Conservation (phyloP, 2,797 vertebrate genomes). For the Gouania willdenowi region DNA sequence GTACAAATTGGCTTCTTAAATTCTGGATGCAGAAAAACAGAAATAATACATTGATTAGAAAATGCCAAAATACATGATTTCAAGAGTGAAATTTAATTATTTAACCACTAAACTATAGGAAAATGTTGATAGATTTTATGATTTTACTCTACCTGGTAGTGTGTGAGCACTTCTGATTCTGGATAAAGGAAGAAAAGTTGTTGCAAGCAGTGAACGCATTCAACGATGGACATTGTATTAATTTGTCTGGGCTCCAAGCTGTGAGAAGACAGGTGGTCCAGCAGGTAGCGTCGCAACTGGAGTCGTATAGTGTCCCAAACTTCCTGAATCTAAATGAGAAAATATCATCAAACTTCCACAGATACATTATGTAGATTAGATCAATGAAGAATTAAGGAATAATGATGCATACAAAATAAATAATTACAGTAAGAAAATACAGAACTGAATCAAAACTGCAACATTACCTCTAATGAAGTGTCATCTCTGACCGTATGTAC, state of each 20-base stretch:
- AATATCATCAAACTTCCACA: neutral
- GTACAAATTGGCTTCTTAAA: conserved; percentile 76
- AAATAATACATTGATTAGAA: too few relatives aligned
- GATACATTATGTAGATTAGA: neutral
- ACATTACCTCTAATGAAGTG: conserved; percentile 68
- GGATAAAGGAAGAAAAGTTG: conserved; percentile 88
- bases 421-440: neutral
- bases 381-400: neutral
- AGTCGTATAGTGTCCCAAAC: conserved; percentile 86
- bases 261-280: conserved; percentile 70
- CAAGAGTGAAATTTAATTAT: too few relatives aligned
- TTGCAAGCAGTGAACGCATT: conserved; percentile 78
- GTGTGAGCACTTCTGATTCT: conserved; percentile 81
- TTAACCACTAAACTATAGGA: neutral
- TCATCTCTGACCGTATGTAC: conserved; percentile 83
- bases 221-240: conserved; percentile 47
- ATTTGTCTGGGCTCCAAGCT: conserved; percentile 3
- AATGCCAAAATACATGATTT: too few relatives aligned
- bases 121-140: neutral
- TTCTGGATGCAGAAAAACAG: conserved; percentile 44
- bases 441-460: neutral
- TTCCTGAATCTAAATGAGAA: conserved; percentile 70
- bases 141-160: conserved; percentile 72
- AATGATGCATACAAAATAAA: neutral
- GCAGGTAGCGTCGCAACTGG: conserved; percentile 82